phyloP scores from a whole-genome alignment of 1,140 invertebrate species.

The Magallana angulata region DNA sequence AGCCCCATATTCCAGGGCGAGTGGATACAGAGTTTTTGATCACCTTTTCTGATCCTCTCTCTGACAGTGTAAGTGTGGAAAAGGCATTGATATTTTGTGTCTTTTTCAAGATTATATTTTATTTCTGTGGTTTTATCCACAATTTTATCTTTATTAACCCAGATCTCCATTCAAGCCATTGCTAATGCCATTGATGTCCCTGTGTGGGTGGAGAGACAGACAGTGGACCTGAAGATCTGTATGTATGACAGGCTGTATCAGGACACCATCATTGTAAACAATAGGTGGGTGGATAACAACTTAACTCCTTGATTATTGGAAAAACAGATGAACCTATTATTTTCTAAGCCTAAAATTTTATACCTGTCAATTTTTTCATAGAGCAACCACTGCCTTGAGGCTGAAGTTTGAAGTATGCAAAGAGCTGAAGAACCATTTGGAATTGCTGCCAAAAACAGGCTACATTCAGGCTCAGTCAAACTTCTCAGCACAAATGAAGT shows the following conservation, averaged over 20 bases:
- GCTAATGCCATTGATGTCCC: constrained; percentile 79
- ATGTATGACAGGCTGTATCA: constrained; percentile 79
- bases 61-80: constrained; percentile 72
- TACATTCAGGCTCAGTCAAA: constrained; percentile 79
- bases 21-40: constrained; percentile 76
- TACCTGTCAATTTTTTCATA: constrained; percentile 55
- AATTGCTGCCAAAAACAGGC: constrained; percentile 78
- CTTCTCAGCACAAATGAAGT: constrained; percentile 79
- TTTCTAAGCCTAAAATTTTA: too few species aligned
- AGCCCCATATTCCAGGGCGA: constrained; percentile 76
- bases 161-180: constrained; percentile 73
- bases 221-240: constrained; percentile 79
- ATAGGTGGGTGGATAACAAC: constrained; percentile 68
- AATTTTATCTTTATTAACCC: constrained; percentile 35
- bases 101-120: background rate
- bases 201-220: constrained; percentile 78
- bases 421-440: constrained; percentile 77
- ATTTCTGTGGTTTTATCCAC: background rate
- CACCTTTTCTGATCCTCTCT: constrained; percentile 73
- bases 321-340: too few species aligned
- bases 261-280: constrained; percentile 78
- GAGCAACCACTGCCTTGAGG: constrained; percentile 76
- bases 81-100: background rate
- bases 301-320: too few species aligned
- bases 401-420: constrained; percentile 78